These are phyloP conservation scores for Lophotriccus pileatus DNA, from an alignment of 2,797 vertebrate genomes.

Conservation along the genomic window DNA sequence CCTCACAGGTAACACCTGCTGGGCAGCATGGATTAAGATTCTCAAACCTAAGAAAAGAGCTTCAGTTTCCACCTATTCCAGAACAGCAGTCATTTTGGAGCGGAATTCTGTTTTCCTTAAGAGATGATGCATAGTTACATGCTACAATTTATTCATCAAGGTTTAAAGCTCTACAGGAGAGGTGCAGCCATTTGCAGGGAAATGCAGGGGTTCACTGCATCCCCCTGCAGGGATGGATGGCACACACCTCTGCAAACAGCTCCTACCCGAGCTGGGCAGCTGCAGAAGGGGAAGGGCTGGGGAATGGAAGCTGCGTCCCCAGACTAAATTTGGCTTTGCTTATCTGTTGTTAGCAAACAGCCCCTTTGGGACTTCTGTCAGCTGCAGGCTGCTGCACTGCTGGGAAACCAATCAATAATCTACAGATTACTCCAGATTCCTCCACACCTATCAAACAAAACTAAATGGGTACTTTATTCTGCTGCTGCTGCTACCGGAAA, in stretches of 20 bases:
- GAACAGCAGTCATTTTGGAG: not conserved
- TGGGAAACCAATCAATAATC: not conserved
- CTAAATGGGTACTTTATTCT: not conserved
- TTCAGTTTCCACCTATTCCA: not conserved
- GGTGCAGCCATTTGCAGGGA: not conserved
- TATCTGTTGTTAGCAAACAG: not conserved
- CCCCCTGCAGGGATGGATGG: accelerated
- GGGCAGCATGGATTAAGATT: not conserved
- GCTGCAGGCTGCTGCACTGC: not conserved
- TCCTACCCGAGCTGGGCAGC: not conserved
- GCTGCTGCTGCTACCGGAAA: not conserved
- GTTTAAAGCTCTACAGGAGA: not conserved
- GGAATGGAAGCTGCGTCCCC: not conserved
- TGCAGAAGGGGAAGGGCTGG: not conserved
- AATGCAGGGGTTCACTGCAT: accelerated
- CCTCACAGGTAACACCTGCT: not conserved
- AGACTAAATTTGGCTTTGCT: not conserved
- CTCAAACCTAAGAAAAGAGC: not conserved
- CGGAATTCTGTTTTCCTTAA: not conserved
- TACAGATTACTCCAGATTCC: not conserved
- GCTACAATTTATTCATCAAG: not conserved
- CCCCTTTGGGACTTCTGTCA: not conserved
- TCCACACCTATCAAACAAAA: not conserved
- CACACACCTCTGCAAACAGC: accelerated
- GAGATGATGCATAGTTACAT: accelerated